Conservation (phyloP, 2,113 vertebrate species). For the Glaucidium brasilianum region DNA sequence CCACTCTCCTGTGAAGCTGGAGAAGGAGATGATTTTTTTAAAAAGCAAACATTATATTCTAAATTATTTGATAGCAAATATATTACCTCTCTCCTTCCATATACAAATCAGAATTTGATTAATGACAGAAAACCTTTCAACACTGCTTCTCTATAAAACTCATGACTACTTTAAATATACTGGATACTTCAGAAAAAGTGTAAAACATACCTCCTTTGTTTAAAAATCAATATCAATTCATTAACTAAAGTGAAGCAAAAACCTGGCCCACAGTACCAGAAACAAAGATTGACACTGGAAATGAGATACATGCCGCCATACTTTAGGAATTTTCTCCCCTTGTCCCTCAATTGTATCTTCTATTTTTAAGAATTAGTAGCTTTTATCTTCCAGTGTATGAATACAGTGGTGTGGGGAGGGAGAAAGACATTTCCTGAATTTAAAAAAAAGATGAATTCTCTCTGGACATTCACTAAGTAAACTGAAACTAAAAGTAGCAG, state of each 20-base stretch:
- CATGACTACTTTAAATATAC: background rate
- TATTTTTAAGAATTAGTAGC: background rate
- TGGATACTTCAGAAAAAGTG: background rate
- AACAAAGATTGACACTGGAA: background rate
- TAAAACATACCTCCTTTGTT: background rate
- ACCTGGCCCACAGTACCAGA: background rate
- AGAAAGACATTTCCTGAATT: background rate
- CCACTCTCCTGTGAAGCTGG: background rate
- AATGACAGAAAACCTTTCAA: background rate
- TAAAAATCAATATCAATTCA: slow-evolving; percentile 28
- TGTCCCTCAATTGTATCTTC: background rate
- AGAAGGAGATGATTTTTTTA: background rate
- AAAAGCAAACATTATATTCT: background rate
- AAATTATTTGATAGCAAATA: background rate
- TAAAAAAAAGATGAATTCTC: background rate
- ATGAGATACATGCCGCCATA: background rate
- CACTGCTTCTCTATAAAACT: background rate
- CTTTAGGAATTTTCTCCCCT: background rate
- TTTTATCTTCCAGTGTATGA: background rate
- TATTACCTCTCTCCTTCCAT: background rate
- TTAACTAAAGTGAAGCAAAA: background rate
- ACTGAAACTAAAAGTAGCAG: background rate
- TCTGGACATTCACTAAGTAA: background rate
- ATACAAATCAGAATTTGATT: background rate
- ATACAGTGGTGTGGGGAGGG: background rate